Conservation (phyloP, 1,140 invertebrate genomes). For the Pseudomyrmex sp. region DNA sequence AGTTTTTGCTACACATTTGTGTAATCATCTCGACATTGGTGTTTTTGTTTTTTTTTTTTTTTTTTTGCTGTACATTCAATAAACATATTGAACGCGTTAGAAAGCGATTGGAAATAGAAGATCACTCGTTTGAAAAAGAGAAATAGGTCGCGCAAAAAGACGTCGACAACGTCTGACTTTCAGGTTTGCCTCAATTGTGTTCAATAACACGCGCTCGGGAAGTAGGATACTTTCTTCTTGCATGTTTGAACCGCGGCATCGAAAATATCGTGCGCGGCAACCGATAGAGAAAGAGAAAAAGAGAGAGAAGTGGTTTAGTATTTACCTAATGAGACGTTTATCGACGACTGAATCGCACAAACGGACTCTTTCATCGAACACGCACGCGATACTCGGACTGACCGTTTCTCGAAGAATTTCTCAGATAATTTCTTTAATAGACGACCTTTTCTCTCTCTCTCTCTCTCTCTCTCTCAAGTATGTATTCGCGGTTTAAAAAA, state of each 20-base stretch:
- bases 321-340: conserved; percentile 19
- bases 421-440: neutral
- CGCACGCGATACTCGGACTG: conserved; percentile 23
- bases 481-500: no score
- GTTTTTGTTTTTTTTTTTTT: no score
- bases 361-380: conserved; percentile 30
- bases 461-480: no score
- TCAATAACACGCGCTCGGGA: conserved; percentile 19
- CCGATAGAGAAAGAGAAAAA: neutral
- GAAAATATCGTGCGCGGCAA: conserved; percentile 21
- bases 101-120: conserved; percentile 39
- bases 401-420: conserved; percentile 8
- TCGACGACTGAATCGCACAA: conserved; percentile 5
- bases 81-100: neutral
- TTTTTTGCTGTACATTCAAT: neutral
- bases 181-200: conserved; percentile 33
- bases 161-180: conserved; percentile 42
- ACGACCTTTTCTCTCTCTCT: no score
- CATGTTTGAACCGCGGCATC: conserved; percentile 18
- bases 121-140: conserved; percentile 4
- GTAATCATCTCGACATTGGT: no score
- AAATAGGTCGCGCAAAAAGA: conserved; percentile 25
- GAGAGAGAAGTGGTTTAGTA: conserved; percentile 11
- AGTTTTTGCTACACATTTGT: no score
- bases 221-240: conserved; percentile 57